These are phyloP conservation scores for Acheta domesticus DNA, from an alignment of 2,888 invertebrate genomes.

Conservation along the genomic window DNA sequence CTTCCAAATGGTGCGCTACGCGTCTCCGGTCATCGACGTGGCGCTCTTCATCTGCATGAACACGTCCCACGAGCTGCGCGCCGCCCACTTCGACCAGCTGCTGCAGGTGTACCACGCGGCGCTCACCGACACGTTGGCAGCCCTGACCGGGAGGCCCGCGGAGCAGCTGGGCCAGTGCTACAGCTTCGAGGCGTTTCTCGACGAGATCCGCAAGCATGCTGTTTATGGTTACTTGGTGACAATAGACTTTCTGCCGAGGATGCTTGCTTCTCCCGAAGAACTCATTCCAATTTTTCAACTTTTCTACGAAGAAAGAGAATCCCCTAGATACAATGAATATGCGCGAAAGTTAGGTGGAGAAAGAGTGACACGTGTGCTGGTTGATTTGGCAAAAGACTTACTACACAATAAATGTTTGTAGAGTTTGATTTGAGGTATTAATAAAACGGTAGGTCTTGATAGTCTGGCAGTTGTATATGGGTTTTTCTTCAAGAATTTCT, in stretches of 20 bases:
- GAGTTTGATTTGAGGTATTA: too few relatives aligned
- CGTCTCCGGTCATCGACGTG: conserved; percentile 46
- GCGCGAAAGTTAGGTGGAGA: too few relatives aligned
- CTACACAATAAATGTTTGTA: too few relatives aligned
- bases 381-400: too few relatives aligned
- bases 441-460: too few relatives aligned
- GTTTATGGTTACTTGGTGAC: neutral
- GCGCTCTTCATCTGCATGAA: conserved; percentile 43
- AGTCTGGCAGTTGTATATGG: too few relatives aligned
- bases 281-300: too few relatives aligned
- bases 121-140: neutral
- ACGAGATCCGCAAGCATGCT: neutral
- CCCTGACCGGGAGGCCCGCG: neutral
- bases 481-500: too few relatives aligned
- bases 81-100: neutral
- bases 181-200: neutral
- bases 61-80: neutral
- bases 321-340: too few relatives aligned
- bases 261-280: neutral
- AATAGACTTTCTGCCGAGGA: neutral
- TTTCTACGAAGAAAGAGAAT: too few relatives aligned
- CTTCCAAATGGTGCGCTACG: conserved; percentile 38
- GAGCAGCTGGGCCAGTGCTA: neutral
- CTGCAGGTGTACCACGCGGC: neutral
- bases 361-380: too few relatives aligned